phyloP scores from a whole-genome alignment of 2,113 vertebrate genomes.

The Zosterops pallidus region DNA sequence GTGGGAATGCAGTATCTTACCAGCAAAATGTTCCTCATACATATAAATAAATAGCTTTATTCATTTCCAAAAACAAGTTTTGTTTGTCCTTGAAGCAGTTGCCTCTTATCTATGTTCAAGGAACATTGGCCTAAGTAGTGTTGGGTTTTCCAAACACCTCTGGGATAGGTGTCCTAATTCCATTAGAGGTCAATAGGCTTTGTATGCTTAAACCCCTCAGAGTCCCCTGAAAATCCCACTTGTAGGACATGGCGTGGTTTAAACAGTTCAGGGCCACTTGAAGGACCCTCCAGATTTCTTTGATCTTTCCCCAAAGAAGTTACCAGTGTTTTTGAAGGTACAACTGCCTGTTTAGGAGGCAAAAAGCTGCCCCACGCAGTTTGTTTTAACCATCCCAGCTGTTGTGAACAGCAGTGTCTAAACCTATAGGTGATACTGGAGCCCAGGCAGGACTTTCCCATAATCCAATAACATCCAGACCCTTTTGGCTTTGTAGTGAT shows the following conservation, averaged over 20 bases:
- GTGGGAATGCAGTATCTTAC: not conserved
- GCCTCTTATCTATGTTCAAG: not conserved
- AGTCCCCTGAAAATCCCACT: conserved; percentile 4
- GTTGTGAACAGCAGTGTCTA: not conserved
- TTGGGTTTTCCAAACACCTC: conserved; percentile 1
- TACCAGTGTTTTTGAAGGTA: not conserved
- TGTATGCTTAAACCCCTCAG: not conserved
- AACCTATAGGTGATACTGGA: not conserved
- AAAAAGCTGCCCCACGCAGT: not conserved
- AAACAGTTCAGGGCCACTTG: conserved; percentile 5
- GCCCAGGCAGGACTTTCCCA: not conserved
- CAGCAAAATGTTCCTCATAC: not conserved
- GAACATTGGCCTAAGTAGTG: not conserved
- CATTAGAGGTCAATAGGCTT: conserved; percentile 16
- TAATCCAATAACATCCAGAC: not conserved
- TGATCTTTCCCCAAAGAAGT: not conserved
- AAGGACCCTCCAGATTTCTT: conserved; percentile 17
- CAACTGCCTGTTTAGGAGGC: not conserved
- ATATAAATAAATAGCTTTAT: not conserved
- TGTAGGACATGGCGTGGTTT: not conserved
- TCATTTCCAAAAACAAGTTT: fast-evolving
- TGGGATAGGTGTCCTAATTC: conserved; percentile 33
- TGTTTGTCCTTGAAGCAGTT: not conserved
- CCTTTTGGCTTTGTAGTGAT: not conserved
- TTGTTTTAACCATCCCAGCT: not conserved